Conservation (phyloP, 2,113 vertebrate species). For the Corythaeola cristata region DNA sequence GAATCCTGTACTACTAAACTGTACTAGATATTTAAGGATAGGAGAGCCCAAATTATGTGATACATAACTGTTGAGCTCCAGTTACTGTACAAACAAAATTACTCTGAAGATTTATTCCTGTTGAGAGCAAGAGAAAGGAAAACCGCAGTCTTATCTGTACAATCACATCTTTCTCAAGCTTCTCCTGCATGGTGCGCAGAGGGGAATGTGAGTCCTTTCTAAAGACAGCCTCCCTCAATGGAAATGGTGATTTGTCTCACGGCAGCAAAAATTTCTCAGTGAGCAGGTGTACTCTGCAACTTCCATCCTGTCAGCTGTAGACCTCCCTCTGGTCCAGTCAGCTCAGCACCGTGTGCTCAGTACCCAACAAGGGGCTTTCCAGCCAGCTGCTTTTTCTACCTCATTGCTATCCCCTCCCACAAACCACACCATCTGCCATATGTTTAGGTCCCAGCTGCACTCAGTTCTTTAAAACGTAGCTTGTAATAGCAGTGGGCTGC, state of each 20-base stretch:
- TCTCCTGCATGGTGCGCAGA: neutral
- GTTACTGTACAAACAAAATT: neutral
- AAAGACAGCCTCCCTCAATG: neutral
- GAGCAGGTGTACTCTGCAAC: neutral
- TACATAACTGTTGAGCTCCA: neutral
- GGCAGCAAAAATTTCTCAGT: neutral
- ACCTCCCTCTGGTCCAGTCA: too few species aligned
- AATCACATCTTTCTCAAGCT: neutral
- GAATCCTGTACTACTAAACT: neutral
- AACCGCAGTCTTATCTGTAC: neutral
- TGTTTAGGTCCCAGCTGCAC: neutral
- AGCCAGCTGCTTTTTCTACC: neutral
- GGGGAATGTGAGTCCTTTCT: neutral
- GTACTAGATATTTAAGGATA: neutral
- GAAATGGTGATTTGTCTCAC: neutral
- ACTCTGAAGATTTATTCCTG: neutral
- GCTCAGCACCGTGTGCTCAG: neutral
- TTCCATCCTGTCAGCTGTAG: neutral
- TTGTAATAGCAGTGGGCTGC: neutral
- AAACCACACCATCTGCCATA: neutral
- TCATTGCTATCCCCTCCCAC: neutral
- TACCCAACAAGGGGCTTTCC: accelerated
- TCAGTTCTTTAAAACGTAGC: neutral
- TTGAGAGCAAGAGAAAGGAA: neutral
- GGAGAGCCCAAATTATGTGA: neutral